Percentiles rank a stretch among this genome's conserved stretches.
Evolutionary conservation across 35 echinoderm and acorn worm genomes (phyloP).

Genomic region (Apostichopus parvimensis): DNA sequence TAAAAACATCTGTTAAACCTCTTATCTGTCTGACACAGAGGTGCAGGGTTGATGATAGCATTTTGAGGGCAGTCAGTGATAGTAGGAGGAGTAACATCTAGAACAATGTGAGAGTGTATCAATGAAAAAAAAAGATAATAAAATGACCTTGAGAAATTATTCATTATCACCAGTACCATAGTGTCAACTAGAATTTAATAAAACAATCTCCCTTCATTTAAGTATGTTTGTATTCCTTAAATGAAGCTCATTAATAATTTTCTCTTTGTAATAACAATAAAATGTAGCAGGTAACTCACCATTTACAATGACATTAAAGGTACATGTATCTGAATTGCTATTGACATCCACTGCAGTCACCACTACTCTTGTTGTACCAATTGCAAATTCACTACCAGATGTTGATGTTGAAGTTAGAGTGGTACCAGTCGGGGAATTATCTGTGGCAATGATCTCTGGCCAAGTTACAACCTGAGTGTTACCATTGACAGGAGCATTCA

Average conservation of each 20-base stretch:
- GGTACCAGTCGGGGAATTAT: background rate
- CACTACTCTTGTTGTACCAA: background rate
- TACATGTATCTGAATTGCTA: background rate
- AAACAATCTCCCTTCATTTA: too few species aligned
- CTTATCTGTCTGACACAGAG: too few species aligned
- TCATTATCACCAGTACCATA: too few species aligned
- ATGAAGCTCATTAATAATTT: too few species aligned
- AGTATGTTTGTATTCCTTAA: too few species aligned
- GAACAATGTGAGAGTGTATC: background rate
- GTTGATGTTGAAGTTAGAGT: background rate
- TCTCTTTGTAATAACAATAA: background rate
- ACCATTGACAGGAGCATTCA: conserved; percentile 13
- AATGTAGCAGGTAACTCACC: background rate
- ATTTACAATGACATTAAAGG: conserved; percentile 37
- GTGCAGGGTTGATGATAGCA: too few species aligned
- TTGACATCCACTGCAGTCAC: conserved; percentile 4
- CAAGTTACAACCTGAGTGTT: background rate
- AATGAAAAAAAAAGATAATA: too few species aligned
- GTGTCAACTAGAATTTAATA: too few species aligned
- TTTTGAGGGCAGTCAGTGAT: conserved; percentile 30
- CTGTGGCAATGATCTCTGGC: conserved; percentile 23
- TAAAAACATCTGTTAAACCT: too few species aligned
- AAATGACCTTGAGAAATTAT: too few species aligned
- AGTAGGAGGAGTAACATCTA: conserved; percentile 43
- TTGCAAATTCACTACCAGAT: conserved; percentile 25